Conservation (phyloP, 2,113 vertebrate genomes). For the Brachyistius frenatus region DNA sequence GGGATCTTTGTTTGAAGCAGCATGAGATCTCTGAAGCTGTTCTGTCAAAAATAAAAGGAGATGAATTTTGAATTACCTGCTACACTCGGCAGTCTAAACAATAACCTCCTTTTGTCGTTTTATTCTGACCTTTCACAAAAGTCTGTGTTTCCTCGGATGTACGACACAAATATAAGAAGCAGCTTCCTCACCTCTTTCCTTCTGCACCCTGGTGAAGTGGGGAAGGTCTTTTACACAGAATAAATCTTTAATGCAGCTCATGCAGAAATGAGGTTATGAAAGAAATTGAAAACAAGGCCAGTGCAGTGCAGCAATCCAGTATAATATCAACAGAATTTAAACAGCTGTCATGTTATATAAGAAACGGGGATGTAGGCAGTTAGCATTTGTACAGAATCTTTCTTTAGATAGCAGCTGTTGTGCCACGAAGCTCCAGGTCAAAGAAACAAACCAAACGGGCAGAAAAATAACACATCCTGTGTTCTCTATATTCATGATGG, state of each 20-base stretch:
- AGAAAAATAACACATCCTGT: not conserved
- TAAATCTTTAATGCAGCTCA: constrained; percentile 5
- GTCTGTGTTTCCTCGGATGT: constrained; percentile 20
- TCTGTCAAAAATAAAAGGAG: constrained; percentile 50
- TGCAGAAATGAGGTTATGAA: constrained; percentile 4
- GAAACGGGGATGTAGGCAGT: constrained; percentile 1
- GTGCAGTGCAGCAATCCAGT: not conserved
- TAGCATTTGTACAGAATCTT: not conserved
- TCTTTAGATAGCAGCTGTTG: constrained; percentile 29
- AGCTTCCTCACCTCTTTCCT: not conserved
- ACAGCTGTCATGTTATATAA: constrained; percentile 33
- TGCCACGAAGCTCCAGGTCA: constrained; percentile 12
- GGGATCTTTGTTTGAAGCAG: constrained; percentile 26
- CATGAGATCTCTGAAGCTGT: constrained; percentile 24
- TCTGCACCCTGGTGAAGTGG: not conserved
- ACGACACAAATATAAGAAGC: not conserved
- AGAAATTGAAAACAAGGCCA: not conserved
- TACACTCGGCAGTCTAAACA: not conserved
- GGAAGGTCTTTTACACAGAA: too few relatives aligned
- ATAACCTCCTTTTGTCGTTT: constrained; percentile 1
- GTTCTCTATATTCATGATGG: constrained; percentile 4
- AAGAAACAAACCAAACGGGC: not conserved
- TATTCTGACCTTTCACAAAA: not conserved
- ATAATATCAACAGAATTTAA: not conserved
- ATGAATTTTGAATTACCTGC: constrained; percentile 41